Evolutionary conservation across 2,888 invertebrate species (phyloP).

Genomic region (Prosapia bicincta): DNA sequence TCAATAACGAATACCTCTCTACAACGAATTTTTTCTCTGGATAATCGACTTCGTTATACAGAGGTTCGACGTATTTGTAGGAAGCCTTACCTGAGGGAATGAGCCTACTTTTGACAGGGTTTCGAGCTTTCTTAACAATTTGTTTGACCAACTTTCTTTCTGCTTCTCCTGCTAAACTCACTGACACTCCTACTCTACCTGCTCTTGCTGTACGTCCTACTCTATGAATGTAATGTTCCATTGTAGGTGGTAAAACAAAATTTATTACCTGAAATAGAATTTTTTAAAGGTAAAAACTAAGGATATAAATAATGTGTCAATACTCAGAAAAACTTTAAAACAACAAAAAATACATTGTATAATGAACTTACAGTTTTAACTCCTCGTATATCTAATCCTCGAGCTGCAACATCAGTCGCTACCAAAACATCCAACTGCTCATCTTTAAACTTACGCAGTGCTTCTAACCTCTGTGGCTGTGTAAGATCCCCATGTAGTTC

Average conservation of each 20-base stretch:
- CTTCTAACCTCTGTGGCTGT: constrained; percentile 92
- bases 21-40: too few relatives aligned
- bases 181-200: constrained; percentile 88
- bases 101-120: constrained; percentile 82
- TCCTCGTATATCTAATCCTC: constrained; percentile 95
- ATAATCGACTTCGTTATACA: too few relatives aligned
- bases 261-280: constrained; percentile 65
- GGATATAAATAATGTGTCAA: too few relatives aligned
- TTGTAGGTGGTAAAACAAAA: constrained; percentile 89
- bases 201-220: constrained; percentile 97
- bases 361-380: constrained; percentile 73
- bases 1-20: too few relatives aligned
- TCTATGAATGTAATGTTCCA: constrained; percentile 95
- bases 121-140: constrained; percentile 79
- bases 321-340: too few relatives aligned
- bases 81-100: constrained; percentile 61
- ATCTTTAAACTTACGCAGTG: constrained; percentile 82
- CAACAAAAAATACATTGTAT: not conserved
- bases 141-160: constrained; percentile 90
- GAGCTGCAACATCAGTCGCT: constrained; percentile 90
- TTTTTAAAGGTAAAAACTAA: not conserved
- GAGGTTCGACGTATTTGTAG: too few relatives aligned
- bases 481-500: constrained; percentile 95
- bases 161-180: constrained; percentile 90
- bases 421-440: constrained; percentile 82